A percentile compares a stretch with the other conserved stretches of the same genome.
These are phyloP conservation scores for Hippocampus guttulatus DNA, from an alignment of 2,113 vertebrate genomes.

Conservation along the genomic window DNA sequence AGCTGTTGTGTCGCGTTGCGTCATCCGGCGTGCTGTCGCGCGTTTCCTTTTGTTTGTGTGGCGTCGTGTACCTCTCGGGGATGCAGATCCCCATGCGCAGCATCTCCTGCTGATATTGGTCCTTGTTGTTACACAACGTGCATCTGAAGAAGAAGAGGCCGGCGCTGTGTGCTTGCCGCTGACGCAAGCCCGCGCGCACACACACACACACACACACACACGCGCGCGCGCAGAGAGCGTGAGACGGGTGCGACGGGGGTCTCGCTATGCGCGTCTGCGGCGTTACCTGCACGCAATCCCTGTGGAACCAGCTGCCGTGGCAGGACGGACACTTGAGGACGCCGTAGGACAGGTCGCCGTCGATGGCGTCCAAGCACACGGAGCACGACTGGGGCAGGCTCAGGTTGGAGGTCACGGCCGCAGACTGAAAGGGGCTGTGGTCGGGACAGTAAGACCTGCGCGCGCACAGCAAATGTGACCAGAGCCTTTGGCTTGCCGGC, in stretches of 20 bases:
- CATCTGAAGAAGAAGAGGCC: conserved; percentile 96
- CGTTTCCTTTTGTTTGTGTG: not conserved
- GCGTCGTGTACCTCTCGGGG: conserved; percentile 82
- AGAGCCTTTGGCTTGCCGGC: too few species aligned
- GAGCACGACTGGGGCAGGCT: conserved; percentile 81
- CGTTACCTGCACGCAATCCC: conserved; percentile 89
- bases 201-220: conserved; percentile 1
- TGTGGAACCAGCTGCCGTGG: conserved; percentile 92
- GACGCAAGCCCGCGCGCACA: conserved; percentile 22
- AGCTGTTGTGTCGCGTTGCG: too few species aligned
- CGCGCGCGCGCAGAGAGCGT: not conserved
- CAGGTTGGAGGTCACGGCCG: conserved; percentile 45
- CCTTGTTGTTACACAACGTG: conserved; percentile 90
- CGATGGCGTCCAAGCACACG: conserved; percentile 86
- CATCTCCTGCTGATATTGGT: conserved; percentile 93
- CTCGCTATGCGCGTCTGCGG: not conserved
- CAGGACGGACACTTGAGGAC: conserved; percentile 89
- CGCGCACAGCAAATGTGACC: not conserved
- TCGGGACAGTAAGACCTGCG: conserved; percentile 86
- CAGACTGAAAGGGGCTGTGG: conserved; percentile 82
- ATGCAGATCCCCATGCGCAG: conserved; percentile 91
- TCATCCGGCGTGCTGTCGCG: not conserved
- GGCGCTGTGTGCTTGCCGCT: conserved; percentile 91
- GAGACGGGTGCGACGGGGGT: not conserved
- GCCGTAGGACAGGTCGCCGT: conserved; percentile 75